Base-by-base conservation (phyloP, 2,113 vertebrate genomes). In the Manacus vitellinus region DNA sequence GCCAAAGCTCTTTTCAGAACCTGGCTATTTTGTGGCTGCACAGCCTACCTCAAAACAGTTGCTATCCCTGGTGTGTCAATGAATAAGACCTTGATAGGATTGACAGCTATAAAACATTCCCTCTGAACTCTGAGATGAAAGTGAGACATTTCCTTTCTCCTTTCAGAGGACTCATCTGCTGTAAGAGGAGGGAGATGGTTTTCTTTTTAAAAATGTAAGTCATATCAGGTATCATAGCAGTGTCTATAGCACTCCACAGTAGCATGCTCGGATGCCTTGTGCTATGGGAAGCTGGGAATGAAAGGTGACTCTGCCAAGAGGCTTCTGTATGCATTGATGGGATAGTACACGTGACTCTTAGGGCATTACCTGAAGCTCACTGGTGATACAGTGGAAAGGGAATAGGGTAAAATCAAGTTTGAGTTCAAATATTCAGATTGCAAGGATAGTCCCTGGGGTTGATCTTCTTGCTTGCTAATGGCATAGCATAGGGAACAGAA, bases 121-220 rank as follows among this genome's bases (percentile, higher is more conserved):
- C 39, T 97, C 93, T 97, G 94, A 96, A 94, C 88, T 94, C 55
- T 21, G 68, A 94, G 95, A 96, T 95, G 85, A 96, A 96, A 96
- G 93, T 7, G 39, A 96, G 83, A 78, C 59, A 55, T 83, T 93
- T 85, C 39, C 51, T 83, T 88, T 88, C 79, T 73, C 78, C 56
- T 90, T 92, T 59, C 35, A 67, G 59, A 78, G 73, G 74, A 77
- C 9, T 92, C 35, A 31, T 80, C 49, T 92, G 52, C 79, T 84
- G 6, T 54, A 78, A 71, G 76, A 72, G 30, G 80, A 77, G 61
- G 73, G 76, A 94, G 63, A 51, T 68, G 46, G 16, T 44, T 88
- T 73, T 80, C 30, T 90, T 54, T 82, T 59, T 49, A 28, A 23
- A 67, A 75, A 54, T 33, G 17, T 62, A 63, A 16, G 51, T 80